phyloP scores from a whole-genome alignment of 2,113 vertebrate species.

The Pongo abelii region DNA sequence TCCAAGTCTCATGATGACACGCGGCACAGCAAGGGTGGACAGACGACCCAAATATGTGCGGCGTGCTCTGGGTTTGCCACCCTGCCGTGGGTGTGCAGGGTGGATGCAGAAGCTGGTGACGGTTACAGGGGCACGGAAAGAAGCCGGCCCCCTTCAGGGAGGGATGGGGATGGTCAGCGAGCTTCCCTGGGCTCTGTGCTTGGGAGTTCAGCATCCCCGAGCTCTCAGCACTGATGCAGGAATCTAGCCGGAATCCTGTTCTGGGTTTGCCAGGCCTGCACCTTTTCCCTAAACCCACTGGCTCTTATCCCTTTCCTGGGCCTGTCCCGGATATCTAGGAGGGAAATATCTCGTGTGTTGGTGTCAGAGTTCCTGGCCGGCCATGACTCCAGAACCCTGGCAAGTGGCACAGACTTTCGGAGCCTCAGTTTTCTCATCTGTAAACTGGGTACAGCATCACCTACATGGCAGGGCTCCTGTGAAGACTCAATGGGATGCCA shows the following conservation, averaged over 20 bases:
- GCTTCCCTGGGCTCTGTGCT: not conserved
- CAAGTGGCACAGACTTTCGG: fast-evolving
- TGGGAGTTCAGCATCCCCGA: no score
- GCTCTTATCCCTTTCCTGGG: not conserved
- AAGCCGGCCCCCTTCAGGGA: no score
- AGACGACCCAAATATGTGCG: no score
- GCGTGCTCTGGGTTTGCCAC: no score
- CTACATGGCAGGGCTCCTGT: fast-evolving
- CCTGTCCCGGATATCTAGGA: fast-evolving
- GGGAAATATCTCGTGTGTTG: fast-evolving
- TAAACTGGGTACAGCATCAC: fast-evolving
- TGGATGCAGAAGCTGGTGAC: no score
- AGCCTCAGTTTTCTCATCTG: not conserved
- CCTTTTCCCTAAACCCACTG: fast-evolving
- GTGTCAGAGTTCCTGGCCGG: fast-evolving
- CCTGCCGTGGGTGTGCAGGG: no score
- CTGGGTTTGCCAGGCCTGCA: fast-evolving
- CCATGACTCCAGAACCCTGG: fast-evolving
- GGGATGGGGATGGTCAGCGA: no score
- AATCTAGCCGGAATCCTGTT: not conserved
- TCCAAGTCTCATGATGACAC: not conserved
- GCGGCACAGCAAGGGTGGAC: fast-evolving
- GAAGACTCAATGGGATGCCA: fast-evolving
- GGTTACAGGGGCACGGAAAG: no score
- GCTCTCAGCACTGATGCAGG: fast-evolving